phyloP scores from a whole-genome alignment of 53 echinoderm and acorn worm genomes.

The Luidia sarsii region DNA sequence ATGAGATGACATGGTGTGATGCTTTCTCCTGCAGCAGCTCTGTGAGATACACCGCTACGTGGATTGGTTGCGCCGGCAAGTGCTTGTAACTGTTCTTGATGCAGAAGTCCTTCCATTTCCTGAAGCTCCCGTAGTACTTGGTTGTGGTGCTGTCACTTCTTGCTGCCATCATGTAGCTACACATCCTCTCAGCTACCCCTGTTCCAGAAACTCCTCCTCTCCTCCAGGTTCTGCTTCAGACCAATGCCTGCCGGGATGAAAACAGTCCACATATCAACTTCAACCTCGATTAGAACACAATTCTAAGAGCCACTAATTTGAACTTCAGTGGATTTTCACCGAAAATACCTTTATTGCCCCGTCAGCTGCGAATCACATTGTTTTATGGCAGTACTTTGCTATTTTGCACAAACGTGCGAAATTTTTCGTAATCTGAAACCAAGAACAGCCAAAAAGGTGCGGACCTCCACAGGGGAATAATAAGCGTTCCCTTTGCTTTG shows the following conservation, averaged over 20 bases:
- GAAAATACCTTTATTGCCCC: conserved; percentile 46
- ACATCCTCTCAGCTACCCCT: conserved; percentile 23
- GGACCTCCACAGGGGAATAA: conserved; percentile 40
- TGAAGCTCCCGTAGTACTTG: conserved; percentile 34
- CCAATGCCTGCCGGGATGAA: conserved; percentile 7
- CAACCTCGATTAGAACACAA: background rate
- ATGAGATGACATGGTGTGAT: conserved; percentile 20
- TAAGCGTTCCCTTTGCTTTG: conserved; percentile 18
- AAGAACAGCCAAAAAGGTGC: conserved; percentile 41
- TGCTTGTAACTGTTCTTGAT: background rate
- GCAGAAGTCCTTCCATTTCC: conserved; percentile 19
- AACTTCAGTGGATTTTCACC: background rate
- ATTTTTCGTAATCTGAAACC: background rate
- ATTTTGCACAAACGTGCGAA: background rate
- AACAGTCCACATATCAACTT: background rate
- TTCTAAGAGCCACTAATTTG: conserved; percentile 28
- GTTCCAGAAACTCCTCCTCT: background rate
- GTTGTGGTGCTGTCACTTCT: conserved; percentile 42
- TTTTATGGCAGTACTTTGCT: background rate
- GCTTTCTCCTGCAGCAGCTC: background rate
- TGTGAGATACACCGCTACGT: conserved; percentile 4
- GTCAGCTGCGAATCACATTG: background rate
- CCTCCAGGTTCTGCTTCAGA: background rate
- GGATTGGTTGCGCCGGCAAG: conserved; percentile 33
- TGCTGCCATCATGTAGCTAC: conserved; percentile 7